Base-by-base conservation (phyloP, 2,797 vertebrate species). In the Botia kubotai region DNA sequence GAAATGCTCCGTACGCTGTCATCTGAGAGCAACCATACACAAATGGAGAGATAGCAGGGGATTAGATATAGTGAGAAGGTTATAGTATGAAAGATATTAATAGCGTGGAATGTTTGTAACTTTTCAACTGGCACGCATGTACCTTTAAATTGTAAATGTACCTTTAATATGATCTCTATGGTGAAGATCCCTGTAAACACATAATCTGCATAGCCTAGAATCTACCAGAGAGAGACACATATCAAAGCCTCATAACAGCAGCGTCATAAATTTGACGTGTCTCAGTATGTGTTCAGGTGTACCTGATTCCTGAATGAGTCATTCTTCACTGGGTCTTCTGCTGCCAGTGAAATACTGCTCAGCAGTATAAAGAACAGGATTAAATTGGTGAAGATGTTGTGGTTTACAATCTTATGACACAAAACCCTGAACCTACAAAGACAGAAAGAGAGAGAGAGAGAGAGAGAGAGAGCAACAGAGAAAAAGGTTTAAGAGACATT, bases 141-240 rank as follows among this genome's bases (percentile, higher is more conserved):
- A 29, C 19, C 33, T 43, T 50, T 33, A 70, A 26, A 23, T 53
- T 66, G 39, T 16, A 57, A 17, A 66, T 67, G 60, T 92, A 99
- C 98, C 98, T 99, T 99, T 88, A 99, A 96, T 91, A 99, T 97
- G 91, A 99, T 99, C 94, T 99, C 98, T 89, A 99, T 97, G 79
- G 98, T 99, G 95, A 99, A 99, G 93, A 99, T 97, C 92, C 97
- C 97, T 89, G 98, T 99, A 92, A 99, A 99, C 91, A 99, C 96
- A 86, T 99, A 97, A 94, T 99, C 98, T 92, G 98, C 98, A 93
- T 99, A 98, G 92, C 97, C 96, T 91, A 99, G 94, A 93, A 99
- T 97, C 98, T 99, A 95, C 90, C 88, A 46, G 11, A 82, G 7
- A 52, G 57, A 67, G 67, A 29, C 48, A 81, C 83, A 87, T 83